phyloP scores from a whole-genome alignment of 2,888 invertebrate genomes.

The Acronicta leporina region DNA sequence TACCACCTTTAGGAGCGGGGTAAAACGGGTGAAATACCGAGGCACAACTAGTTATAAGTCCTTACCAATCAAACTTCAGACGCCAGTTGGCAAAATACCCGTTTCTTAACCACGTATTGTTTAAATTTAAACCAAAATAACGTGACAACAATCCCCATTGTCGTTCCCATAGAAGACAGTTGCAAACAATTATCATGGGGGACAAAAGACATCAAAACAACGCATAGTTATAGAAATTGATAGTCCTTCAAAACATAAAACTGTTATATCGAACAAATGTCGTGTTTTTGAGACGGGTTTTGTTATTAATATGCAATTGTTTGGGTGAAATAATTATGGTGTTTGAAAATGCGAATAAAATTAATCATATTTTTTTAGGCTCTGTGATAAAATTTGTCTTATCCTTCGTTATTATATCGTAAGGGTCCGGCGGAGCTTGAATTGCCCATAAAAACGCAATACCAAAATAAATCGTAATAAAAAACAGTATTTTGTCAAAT shows the following conservation, averaged over 20 bases:
- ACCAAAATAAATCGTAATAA: too few species aligned
- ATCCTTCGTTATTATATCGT: too few species aligned
- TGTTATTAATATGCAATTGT: constrained; percentile 4
- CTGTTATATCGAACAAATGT: constrained; percentile 31
- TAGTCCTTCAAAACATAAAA: constrained; percentile 37
- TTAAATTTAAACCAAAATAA: constrained; percentile 34
- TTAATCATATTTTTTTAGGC: neutral
- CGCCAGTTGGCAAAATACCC: constrained; percentile 27
- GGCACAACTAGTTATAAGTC: too few species aligned
- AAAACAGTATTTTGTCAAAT: too few species aligned
- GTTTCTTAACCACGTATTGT: constrained; percentile 22
- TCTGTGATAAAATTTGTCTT: too few species aligned
- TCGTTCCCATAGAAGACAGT: constrained; percentile 52
- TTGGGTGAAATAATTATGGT: constrained; percentile 13
- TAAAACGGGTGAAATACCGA: too few species aligned
- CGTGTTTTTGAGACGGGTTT: constrained; percentile 3
- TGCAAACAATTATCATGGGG: constrained; percentile 60
- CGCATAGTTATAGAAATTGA: constrained; percentile 48
- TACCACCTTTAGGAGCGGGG: too few species aligned
- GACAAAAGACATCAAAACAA: constrained; percentile 34
- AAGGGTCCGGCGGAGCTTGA: too few species aligned
- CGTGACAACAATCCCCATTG: constrained; percentile 23
- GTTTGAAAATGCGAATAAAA: neutral
- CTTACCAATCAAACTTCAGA: neutral
- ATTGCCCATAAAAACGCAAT: too few species aligned